Evolutionary conservation across 2,888 invertebrate species (phyloP).

Genomic region (Incurvaria masculella): DNA sequence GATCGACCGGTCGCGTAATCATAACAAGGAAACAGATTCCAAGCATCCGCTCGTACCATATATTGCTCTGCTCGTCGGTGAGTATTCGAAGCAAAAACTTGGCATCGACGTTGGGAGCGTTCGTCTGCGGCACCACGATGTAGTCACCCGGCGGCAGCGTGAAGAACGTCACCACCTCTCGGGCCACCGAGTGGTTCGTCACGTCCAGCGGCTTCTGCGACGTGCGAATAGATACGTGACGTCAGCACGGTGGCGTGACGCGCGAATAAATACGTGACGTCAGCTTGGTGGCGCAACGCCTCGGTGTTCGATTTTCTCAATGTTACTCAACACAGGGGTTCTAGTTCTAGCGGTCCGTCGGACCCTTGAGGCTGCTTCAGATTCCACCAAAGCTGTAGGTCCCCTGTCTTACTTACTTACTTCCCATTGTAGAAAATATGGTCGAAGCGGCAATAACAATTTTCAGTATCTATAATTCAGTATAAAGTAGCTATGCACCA

Average conservation of each 20-base stretch:
- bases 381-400: no score
- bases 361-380: no score
- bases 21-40: neutral
- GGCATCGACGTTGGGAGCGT: constrained; percentile 63
- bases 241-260: constrained; percentile 59
- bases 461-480: no score
- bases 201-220: constrained; percentile 63
- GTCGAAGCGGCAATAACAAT: no score
- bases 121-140: constrained; percentile 70
- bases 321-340: no score
- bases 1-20: no score
- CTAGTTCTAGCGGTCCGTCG: no score
- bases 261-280: constrained; percentile 44
- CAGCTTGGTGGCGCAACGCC: constrained; percentile 56
- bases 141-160: constrained; percentile 72
- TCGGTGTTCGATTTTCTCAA: no score
- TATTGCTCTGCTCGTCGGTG: constrained; percentile 69
- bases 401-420: no score
- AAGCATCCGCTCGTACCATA: constrained; percentile 64
- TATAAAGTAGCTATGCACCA: no score
- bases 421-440: no score
- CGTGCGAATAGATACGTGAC: constrained; percentile 37
- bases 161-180: constrained; percentile 72
- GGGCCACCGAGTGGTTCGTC: constrained; percentile 61
- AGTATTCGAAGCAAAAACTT: constrained; percentile 69